Conservation (phyloP, 2,888 invertebrate genomes). For the Catocala sponsa region DNA sequence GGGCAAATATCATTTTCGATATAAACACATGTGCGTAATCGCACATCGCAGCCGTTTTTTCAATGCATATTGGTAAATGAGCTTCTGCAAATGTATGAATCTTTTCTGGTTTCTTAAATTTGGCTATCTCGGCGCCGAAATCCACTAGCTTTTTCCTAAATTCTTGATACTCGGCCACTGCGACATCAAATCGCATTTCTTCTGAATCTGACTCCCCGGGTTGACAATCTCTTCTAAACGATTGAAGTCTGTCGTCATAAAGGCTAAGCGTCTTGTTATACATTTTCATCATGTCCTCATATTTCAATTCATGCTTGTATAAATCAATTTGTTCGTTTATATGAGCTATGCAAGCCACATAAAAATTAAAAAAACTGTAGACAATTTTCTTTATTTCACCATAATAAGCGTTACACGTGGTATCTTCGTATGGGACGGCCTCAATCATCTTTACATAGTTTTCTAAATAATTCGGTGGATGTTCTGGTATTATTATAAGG, state of each 20-base stretch:
- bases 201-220: slow-evolving; percentile 49
- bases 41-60: slow-evolving; percentile 60
- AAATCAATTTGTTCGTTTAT: slow-evolving; percentile 59
- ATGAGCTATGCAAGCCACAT: slow-evolving; percentile 60
- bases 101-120: slow-evolving; percentile 56
- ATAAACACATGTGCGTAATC: slow-evolving; percentile 62
- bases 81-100: slow-evolving; percentile 59
- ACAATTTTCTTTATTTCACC: slow-evolving; percentile 66
- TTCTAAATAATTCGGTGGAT: slow-evolving; percentile 58
- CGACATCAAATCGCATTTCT: slow-evolving; percentile 55
- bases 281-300: slow-evolving; percentile 54
- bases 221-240: slow-evolving; percentile 61
- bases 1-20: slow-evolving; percentile 56
- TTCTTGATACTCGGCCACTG: slow-evolving; percentile 47
- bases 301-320: slow-evolving; percentile 45
- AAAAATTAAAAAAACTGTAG: slow-evolving; percentile 61
- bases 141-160: slow-evolving; percentile 52
- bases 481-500: slow-evolving; percentile 56
- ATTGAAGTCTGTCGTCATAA: slow-evolving; percentile 55
- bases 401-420: slow-evolving; percentile 63
- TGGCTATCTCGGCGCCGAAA: slow-evolving; percentile 50
- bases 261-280: slow-evolving; percentile 58
- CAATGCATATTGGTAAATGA: slow-evolving; percentile 57
- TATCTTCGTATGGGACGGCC: slow-evolving; percentile 17
- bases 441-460: slow-evolving; percentile 47